These are phyloP conservation scores for Onychostoma macrolepis DNA, from an alignment of 2,113 vertebrate genomes.

Conservation along the genomic window DNA sequence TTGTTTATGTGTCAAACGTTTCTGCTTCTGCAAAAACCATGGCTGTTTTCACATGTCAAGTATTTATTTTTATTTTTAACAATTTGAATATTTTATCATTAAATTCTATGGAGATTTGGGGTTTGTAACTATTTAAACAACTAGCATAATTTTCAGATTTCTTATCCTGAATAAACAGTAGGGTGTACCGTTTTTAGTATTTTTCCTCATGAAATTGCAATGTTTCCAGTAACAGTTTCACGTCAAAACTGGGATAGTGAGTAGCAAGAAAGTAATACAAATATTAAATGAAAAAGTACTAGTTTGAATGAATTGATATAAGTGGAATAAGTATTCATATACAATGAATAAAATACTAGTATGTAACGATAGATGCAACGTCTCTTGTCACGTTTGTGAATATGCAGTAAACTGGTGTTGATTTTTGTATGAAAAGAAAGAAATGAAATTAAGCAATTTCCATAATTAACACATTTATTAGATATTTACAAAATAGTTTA, in stretches of 20 bases:
- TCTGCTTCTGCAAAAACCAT: no score
- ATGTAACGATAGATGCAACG: neutral
- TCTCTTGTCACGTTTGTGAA: neutral
- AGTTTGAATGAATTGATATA: neutral
- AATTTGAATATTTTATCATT: no score
- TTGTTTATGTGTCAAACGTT: no score
- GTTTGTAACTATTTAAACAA: neutral
- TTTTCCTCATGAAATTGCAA: neutral
- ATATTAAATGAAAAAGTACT: neutral
- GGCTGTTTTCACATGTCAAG: no score
- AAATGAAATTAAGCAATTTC: neutral
- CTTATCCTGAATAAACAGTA: neutral
- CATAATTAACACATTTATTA: constrained; percentile 41
- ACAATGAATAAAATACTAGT: no score
- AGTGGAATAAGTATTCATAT: no score
- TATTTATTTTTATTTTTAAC: no score
- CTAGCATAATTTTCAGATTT: neutral
- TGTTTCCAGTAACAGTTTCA: neutral
- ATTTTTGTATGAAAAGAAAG: neutral
- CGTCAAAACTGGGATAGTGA: neutral
- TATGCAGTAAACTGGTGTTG: neutral
- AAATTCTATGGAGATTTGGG: neutral
- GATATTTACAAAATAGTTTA: constrained; percentile 47
- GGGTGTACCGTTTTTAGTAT: neutral
- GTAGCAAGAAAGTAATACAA: no score